Conservation (phyloP, 1,140 invertebrate genomes). For the Penaeus indicus region DNA sequence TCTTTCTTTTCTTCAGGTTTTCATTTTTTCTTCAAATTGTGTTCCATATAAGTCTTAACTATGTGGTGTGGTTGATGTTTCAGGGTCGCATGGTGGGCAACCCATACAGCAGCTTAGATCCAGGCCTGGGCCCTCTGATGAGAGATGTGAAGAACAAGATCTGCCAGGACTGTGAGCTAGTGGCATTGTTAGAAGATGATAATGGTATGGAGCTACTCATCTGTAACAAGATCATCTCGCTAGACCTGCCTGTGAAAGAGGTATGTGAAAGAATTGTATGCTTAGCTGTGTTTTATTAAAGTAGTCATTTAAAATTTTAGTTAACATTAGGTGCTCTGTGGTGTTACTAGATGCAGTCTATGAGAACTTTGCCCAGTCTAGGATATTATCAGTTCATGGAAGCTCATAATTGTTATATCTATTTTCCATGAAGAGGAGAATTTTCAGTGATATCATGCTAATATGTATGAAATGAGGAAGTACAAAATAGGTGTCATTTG, state of each 20-base stretch:
- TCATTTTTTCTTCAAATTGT: not conserved
- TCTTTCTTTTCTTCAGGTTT: too few relatives aligned
- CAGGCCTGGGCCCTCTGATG: constrained; percentile 96
- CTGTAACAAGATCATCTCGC: constrained; percentile 97
- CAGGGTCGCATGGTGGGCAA: constrained; percentile 97
- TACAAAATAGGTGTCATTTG: too few relatives aligned
- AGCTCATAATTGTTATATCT: too few relatives aligned
- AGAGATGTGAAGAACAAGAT: constrained; percentile 99
- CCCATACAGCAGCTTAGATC: constrained; percentile 94
- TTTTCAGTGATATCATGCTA: too few relatives aligned
- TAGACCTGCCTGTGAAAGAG: constrained; percentile 96
- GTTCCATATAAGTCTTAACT: not conserved
- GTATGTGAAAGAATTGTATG: constrained; percentile 71
- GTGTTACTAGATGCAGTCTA: too few relatives aligned
- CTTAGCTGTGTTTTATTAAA: not conserved
- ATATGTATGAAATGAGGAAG: too few relatives aligned
- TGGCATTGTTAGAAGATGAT: constrained; percentile 96
- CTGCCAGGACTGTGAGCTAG: constrained; percentile 96
- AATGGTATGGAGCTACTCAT: constrained; percentile 99
- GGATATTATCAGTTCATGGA: too few relatives aligned
- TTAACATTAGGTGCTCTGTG: not conserved
- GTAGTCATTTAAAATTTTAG: not conserved
- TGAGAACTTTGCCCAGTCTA: too few relatives aligned
- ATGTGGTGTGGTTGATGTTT: constrained; percentile 24
- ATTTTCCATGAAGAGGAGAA: too few relatives aligned